phyloP scores from a whole-genome alignment of 2,888 invertebrate species.

The Cylindroiulus punctatus region DNA sequence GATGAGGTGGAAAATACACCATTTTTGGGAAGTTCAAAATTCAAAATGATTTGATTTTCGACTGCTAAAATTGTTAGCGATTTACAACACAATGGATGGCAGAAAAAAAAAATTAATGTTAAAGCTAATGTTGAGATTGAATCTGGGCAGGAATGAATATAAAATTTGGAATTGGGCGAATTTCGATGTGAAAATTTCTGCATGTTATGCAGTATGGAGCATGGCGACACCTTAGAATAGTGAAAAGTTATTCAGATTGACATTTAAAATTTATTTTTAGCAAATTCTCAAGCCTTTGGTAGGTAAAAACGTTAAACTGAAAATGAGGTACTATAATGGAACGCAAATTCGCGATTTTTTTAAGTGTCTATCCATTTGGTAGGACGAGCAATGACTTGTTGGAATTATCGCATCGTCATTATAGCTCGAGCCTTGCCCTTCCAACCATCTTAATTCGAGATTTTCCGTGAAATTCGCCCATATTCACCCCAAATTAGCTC shows the following conservation, averaged over 20 bases:
- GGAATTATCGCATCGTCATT: background rate
- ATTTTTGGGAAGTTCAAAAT: too few species aligned
- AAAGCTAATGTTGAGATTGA: too few species aligned
- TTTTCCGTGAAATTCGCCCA: conserved; percentile 37
- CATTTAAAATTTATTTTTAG: background rate
- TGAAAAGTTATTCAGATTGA: background rate
- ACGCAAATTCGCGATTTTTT: background rate
- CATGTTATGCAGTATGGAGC: background rate
- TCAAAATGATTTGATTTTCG: too few species aligned
- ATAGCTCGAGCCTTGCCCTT: background rate
- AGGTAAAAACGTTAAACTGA: conserved; percentile 1
- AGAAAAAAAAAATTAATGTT: too few species aligned
- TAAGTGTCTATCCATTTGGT: background rate
- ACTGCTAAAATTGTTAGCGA: too few species aligned
- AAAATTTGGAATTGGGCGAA: too few species aligned
- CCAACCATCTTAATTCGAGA: conserved; percentile 29
- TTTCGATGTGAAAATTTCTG: too few species aligned
- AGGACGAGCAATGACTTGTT: background rate
- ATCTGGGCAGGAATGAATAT: too few species aligned
- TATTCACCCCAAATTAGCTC: conserved; percentile 23
- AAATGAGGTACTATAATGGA: background rate
- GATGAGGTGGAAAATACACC: background rate
- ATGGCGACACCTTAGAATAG: background rate
- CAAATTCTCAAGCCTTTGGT: background rate
- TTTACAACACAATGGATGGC: too few species aligned